A percentile compares a stretch with the other conserved stretches of the same genome.
phyloP scores from a whole-genome alignment of 2,888 invertebrate genomes.

The Perdita meconis region DNA sequence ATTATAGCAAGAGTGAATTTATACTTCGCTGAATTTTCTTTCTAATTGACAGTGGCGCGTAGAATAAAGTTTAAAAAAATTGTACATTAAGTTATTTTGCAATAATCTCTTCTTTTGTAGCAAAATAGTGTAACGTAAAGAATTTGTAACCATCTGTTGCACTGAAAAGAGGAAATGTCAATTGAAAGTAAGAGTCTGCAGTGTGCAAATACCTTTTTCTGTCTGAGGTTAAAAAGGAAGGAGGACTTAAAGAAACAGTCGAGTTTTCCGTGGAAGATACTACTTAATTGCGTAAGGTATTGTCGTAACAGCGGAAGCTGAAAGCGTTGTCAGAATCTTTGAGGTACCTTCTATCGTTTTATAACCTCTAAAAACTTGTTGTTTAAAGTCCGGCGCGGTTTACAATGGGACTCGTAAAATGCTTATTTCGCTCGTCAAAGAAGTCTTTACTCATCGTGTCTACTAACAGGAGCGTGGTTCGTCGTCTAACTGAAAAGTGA shows the following conservation, averaged over 20 bases:
- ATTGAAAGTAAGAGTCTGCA: neutral
- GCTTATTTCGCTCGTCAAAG: conserved; percentile 60
- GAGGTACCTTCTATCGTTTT: conserved; percentile 65
- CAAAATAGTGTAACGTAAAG: too few relatives aligned
- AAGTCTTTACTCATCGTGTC: neutral
- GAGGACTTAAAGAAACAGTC: conserved; percentile 6
- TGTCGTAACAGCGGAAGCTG: conserved; percentile 44
- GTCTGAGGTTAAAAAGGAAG: neutral
- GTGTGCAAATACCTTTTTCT: conserved; percentile 2
- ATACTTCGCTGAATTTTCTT: too few relatives aligned
- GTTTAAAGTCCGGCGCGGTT: conserved; percentile 51
- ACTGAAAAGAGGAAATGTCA: too few relatives aligned
- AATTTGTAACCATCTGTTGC: too few relatives aligned
- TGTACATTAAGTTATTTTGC: too few relatives aligned
- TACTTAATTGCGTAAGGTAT: conserved; percentile 44
- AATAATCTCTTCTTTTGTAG: too few relatives aligned
- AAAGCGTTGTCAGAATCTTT: conserved; percentile 36
- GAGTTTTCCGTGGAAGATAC: conserved; percentile 27
- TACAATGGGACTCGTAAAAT: conserved; percentile 73
- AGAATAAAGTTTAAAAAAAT: too few relatives aligned
- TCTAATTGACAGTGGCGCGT: too few relatives aligned
- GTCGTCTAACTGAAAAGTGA: neutral
- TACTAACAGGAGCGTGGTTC: neutral
- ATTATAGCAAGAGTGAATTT: too few relatives aligned
- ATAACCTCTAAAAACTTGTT: conserved; percentile 75